A percentile compares a stretch with the other conserved stretches of the same genome.
Conservation (phyloP, 2,113 vertebrate species). For the Pandion haliaetus region DNA sequence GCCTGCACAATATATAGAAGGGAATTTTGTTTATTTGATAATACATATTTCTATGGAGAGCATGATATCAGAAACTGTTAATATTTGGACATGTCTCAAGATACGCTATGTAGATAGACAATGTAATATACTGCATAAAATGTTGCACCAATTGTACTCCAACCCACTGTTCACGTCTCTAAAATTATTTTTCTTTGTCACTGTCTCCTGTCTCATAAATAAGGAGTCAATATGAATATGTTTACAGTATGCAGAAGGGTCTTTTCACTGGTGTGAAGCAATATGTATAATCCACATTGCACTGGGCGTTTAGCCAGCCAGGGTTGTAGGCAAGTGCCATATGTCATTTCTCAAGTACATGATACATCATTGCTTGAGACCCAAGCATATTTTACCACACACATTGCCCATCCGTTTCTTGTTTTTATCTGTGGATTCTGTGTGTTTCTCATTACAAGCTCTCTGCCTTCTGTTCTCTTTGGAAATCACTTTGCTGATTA, state of each 20-base stretch:
- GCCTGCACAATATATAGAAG: background rate
- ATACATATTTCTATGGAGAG: background rate
- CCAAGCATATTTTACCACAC: background rate
- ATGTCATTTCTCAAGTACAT: slow-evolving; percentile 40
- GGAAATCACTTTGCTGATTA: background rate
- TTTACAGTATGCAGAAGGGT: slow-evolving; percentile 26
- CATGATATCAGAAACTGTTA: background rate
- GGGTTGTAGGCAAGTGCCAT: slow-evolving; percentile 53
- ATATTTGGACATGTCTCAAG: background rate
- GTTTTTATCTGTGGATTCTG: slow-evolving; percentile 14
- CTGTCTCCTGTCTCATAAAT: background rate
- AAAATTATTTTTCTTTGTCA: background rate
- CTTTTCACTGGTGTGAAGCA: slow-evolving; percentile 39
- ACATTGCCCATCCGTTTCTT: background rate
- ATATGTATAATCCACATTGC: slow-evolving; percentile 1
- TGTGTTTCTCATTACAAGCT: background rate
- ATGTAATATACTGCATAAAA: background rate
- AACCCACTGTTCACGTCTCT: background rate
- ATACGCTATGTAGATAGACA: background rate
- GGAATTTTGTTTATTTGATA: background rate
- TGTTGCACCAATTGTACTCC: background rate
- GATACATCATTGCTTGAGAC: background rate
- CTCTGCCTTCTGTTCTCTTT: slow-evolving; percentile 31
- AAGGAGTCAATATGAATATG: background rate
- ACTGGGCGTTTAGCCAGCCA: background rate